phyloP scores from a whole-genome alignment of 2,888 invertebrate species.

The Heliconius charithonia region DNA sequence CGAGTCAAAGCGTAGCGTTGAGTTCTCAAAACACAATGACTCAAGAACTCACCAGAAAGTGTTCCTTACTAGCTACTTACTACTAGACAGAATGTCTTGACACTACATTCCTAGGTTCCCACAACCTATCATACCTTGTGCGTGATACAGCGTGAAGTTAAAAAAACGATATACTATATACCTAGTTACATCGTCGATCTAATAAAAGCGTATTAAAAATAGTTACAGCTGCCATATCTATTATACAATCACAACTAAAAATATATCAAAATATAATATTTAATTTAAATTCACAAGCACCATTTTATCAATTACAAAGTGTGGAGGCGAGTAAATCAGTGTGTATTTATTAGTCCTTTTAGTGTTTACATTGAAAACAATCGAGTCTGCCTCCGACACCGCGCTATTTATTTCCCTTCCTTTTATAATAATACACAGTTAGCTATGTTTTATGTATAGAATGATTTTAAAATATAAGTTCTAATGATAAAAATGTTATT shows the following conservation, averaged over 20 bases:
- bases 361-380: constrained; percentile 76
- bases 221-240: constrained; percentile 1
- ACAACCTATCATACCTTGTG: background rate
- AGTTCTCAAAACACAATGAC: too few species aligned
- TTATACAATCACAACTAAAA: background rate
- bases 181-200: too few species aligned
- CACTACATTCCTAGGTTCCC: background rate
- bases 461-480: constrained; percentile 42
- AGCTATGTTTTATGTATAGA: constrained; percentile 54
- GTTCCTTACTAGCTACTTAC: too few species aligned
- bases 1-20: too few species aligned
- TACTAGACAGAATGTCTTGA: too few species aligned
- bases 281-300: background rate
- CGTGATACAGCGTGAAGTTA: background rate
- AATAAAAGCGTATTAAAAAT: background rate
- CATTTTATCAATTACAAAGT: constrained; percentile 30
- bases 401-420: constrained; percentile 71
- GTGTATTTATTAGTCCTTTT: constrained; percentile 66
- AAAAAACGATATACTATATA: background rate
- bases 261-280: background rate
- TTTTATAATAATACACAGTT: constrained; percentile 72
- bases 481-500: background rate
- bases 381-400: constrained; percentile 72
- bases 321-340: constrained; percentile 48
- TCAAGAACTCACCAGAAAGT: background rate